phyloP scores from a whole-genome alignment of 1,140 invertebrate species.

The Aphelenchoides fujianensis region DNA sequence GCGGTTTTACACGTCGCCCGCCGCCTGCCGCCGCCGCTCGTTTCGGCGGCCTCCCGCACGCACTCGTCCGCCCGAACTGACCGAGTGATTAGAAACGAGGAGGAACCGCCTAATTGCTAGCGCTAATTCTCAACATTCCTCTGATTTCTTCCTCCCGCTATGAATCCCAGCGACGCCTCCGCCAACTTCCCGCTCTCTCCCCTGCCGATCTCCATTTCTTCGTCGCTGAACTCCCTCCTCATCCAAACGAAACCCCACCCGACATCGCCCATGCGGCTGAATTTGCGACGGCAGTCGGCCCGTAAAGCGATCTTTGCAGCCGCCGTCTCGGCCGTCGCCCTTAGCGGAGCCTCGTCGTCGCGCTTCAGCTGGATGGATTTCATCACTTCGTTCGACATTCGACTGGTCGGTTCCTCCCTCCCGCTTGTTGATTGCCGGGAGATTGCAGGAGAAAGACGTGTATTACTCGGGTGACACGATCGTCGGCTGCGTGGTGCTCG shows the following conservation, averaged over 20 bases:
- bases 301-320: slow-evolving; percentile 8
- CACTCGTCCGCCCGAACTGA: too few relatives aligned
- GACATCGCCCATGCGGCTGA: neutral
- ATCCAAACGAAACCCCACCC: neutral
- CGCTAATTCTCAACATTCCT: too few relatives aligned
- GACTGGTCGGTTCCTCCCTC: slow-evolving; percentile 25
- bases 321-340: neutral
- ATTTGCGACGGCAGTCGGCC: neutral
- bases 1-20: too few relatives aligned
- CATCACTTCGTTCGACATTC: slow-evolving; percentile 56
- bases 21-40: too few relatives aligned
- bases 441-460: slow-evolving; percentile 44
- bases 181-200: neutral
- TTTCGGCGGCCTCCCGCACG: too few relatives aligned
- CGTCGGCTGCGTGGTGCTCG: slow-evolving; percentile 51
- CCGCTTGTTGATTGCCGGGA: neutral
- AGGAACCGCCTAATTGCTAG: too few relatives aligned
- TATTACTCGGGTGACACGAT: slow-evolving; percentile 57
- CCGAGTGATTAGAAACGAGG: too few relatives aligned
- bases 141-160: too few relatives aligned
- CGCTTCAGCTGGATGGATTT: slow-evolving; percentile 48
- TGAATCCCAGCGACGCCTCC: too few relatives aligned
- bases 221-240: slow-evolving; percentile 3
- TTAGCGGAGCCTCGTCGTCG: slow-evolving; percentile 1
- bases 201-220: neutral